Percentiles rank a stretch among this genome's conserved stretches.
phyloP scores from a whole-genome alignment of 35 echinoderm and acorn worm species.

The Lytechinus pictus region DNA sequence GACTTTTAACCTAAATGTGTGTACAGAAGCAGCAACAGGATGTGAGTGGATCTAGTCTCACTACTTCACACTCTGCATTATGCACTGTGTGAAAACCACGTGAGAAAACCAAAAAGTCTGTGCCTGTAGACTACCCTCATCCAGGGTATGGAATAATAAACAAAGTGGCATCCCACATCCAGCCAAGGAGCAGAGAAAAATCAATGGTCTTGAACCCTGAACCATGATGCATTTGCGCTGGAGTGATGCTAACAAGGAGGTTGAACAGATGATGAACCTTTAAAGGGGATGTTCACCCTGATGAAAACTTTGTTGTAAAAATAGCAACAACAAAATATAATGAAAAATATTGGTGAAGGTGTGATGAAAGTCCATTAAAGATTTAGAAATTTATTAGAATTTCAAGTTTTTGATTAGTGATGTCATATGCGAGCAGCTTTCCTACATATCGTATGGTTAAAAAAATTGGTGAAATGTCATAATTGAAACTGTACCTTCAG shows the following conservation, averaged over 20 bases:
- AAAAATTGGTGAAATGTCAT: too few relatives aligned
- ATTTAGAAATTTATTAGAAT: too few relatives aligned
- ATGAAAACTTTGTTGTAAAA: too few relatives aligned
- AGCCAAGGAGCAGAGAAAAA: background rate
- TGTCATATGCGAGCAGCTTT: too few relatives aligned
- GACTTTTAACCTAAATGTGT: too few relatives aligned
- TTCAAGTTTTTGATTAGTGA: too few relatives aligned
- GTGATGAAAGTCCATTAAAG: too few relatives aligned
- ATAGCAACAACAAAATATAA: too few relatives aligned
- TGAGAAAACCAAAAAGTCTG: background rate
- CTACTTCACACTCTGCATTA: background rate
- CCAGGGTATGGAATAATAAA: background rate
- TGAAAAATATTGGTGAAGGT: too few relatives aligned
- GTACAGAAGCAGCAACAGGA: too few relatives aligned
- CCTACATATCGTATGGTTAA: too few relatives aligned
- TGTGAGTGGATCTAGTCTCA: background rate
- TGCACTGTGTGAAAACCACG: background rate
- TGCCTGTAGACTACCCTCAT: background rate
- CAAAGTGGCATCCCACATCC: background rate
- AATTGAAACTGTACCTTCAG: too few relatives aligned
- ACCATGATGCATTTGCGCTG: background rate
- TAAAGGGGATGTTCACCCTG: background rate
- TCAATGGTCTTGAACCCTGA: background rate
- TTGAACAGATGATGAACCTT: background rate
- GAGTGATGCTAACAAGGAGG: background rate